phyloP scores from a whole-genome alignment of 2,888 invertebrate genomes.

The Amphipyra tragopoginis region DNA sequence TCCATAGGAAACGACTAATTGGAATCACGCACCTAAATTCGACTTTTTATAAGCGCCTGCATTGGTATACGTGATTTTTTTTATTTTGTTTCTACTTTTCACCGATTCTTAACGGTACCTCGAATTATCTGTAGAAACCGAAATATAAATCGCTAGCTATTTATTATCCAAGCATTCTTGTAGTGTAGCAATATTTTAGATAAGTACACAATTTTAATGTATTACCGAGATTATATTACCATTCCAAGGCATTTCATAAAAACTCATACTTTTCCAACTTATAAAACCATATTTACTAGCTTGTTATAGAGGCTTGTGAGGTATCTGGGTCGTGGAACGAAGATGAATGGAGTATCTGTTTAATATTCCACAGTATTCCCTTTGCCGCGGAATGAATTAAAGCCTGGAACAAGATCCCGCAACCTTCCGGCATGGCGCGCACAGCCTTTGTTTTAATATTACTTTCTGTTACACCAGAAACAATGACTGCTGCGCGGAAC shows the following conservation, averaged over 20 bases:
- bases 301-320: slow-evolving; percentile 52
- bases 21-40: no score
- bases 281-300: slow-evolving; percentile 50
- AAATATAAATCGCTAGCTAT: no score
- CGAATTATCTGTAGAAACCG: no score
- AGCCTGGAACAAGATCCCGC: slow-evolving; percentile 66
- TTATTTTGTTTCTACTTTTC: no score
- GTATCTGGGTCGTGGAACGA: slow-evolving; percentile 70
- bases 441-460: slow-evolving; percentile 53
- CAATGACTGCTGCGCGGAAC: slow-evolving; percentile 34
- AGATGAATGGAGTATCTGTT: slow-evolving; percentile 72
- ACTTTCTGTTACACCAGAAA: slow-evolving; percentile 44
- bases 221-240: background rate
- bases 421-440: slow-evolving; percentile 48
- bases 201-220: no score
- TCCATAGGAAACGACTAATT: no score
- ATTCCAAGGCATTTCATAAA: slow-evolving; percentile 3
- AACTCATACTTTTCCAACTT: slow-evolving; percentile 30
- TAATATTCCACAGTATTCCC: slow-evolving; percentile 72
- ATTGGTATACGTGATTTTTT: no score
- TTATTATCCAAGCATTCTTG: no score
- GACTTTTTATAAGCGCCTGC: no score
- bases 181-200: no score
- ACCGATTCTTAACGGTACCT: no score
- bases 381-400: slow-evolving; percentile 71